Base-by-base conservation (phyloP, 2,113 vertebrate species). In the Odocoileus virginianus region DNA sequence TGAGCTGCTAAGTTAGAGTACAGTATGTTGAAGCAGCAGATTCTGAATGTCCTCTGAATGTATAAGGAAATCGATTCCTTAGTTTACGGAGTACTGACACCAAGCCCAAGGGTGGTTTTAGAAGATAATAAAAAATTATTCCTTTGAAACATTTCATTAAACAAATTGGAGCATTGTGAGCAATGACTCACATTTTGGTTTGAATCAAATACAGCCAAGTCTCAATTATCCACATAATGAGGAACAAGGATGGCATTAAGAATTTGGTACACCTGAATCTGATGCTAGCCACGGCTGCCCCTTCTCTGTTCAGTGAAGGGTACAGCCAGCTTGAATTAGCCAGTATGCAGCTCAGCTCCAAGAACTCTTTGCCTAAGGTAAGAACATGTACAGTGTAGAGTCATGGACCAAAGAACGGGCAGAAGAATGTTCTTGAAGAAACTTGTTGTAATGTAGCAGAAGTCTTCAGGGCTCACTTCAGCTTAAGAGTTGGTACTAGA, bases 1-100 rank as follows among this genome's bases (percentile, higher is more conserved):
- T 36, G 87, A 98, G 57, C 96, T 97, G 94, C 60, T 50, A 91
- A 98, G 89, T 87, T 92, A 16, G 58, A 97, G 86, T 90, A 76
- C 87, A 87, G 23, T 25, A 0, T n/a, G 33, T 27, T 89, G 95
- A 55, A 79, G 54, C 43, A 86, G 30, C 30, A 64, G 78, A 23
- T 96, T 87, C 97, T 89, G 13, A 94, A 61, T 87, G 14, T 89
- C 4, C 57, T 93, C 61, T 87, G 60, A 54, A 12, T 54, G 16
- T 91, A 25, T 76, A 43, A 58, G 36, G 91, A 60, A 79, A 58
- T n/a, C 33, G 7, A 0, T 90, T 64, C 33, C 74, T 54, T 79
- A 23, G 23, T 67, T 88, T 93, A 27, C 25, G n/a, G 85, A 57
- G 40, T 40, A 28, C 27, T 87, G n/a, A 17, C 5, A 64, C 12